Conservation (phyloP, 2,797 vertebrate genomes). For the Eulemur mongoz region DNA sequence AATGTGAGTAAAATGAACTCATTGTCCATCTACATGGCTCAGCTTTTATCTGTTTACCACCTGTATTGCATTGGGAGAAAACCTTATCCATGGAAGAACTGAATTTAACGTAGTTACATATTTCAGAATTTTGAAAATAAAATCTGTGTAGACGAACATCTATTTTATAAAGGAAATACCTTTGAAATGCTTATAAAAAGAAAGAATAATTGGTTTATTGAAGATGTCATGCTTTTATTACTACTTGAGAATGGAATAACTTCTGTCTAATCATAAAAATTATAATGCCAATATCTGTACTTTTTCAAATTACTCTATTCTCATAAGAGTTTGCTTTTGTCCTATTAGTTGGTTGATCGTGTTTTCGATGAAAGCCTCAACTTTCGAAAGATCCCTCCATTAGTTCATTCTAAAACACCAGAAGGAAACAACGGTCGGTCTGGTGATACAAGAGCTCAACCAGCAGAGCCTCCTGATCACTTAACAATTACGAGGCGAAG, state of each 20-base stretch:
- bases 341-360: conserved; percentile 94
- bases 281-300: conserved; percentile 45
- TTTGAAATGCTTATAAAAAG: conserved; percentile 52
- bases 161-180: conserved; percentile 38
- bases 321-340: conserved; percentile 73
- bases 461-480: conserved; percentile 91
- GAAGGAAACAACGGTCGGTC: conserved; percentile 91
- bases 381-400: conserved; percentile 97
- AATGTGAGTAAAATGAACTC: conserved; percentile 61
- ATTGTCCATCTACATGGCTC: conserved; percentile 52
- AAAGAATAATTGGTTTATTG: conserved; percentile 70
- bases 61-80: conserved; percentile 46
- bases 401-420: conserved; percentile 92
- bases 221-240: conserved; percentile 58
- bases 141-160: conserved; percentile 35
- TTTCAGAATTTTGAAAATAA: conserved; percentile 47
- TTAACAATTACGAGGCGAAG: conserved; percentile 93
- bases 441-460: conserved; percentile 90
- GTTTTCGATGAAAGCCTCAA: conserved; percentile 99
- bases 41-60: conserved; percentile 35
- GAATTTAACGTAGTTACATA: conserved; percentile 45
- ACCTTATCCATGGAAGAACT: conserved; percentile 19
- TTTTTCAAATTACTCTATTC: conserved; percentile 63
- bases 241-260: conserved; percentile 72
- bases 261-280: conserved; percentile 60